These are phyloP conservation scores for Formica selysi DNA, from an alignment of 1,140 invertebrate genomes.

Conservation along the genomic window DNA sequence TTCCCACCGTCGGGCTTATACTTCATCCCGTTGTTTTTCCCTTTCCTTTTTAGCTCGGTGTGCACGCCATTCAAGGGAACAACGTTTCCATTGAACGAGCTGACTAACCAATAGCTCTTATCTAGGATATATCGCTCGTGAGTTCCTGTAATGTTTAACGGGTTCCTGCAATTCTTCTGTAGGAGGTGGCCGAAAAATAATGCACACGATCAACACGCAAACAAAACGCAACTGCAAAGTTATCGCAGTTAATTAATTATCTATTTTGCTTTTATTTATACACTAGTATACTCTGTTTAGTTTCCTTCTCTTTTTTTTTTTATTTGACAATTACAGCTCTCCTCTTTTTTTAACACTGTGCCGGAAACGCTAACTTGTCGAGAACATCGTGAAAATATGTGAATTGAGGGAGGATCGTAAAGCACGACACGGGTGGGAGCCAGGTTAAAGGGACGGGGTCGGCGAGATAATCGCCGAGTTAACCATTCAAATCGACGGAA, in stretches of 20 bases:
- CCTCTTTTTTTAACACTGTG: neutral
- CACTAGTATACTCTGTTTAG: neutral
- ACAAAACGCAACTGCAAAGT: neutral
- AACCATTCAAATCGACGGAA: constrained; percentile 72
- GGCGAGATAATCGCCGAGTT: constrained; percentile 70
- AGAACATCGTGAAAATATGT: constrained; percentile 16
- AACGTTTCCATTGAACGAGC: constrained; percentile 74
- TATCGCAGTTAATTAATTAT: neutral
- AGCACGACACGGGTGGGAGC: constrained; percentile 41
- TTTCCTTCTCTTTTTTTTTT: neutral
- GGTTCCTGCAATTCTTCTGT: neutral
- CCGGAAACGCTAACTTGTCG: neutral
- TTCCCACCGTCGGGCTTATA: constrained; percentile 47
- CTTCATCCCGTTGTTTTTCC: constrained; percentile 42
- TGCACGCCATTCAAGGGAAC: constrained; percentile 72
- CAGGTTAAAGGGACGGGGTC: constrained; percentile 49
- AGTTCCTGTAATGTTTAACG: constrained; percentile 56
- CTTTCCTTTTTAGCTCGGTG: constrained; percentile 32
- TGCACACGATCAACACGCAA: no score
- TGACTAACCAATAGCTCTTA: constrained; percentile 74
- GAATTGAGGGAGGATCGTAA: constrained; percentile 27
- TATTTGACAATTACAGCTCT: neutral
- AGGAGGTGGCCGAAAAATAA: constrained; percentile 3
- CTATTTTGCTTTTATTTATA: neutral
- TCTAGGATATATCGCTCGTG: constrained; percentile 67